phyloP scores from a whole-genome alignment of 2,888 invertebrate species.

The Linnaemya vulpina region DNA sequence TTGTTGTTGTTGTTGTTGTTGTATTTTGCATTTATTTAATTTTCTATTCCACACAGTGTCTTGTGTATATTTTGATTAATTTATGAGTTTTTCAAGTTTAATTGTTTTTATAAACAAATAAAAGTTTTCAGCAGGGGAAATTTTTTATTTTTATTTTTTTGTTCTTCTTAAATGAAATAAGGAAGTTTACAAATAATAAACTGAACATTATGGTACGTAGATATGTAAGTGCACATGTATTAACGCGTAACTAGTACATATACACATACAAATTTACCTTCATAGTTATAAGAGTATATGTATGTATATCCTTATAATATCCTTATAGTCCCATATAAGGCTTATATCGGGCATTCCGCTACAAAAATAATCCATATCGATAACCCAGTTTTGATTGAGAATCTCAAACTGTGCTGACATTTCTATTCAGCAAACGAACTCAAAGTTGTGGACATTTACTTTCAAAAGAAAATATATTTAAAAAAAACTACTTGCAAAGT shows the following conservation, averaged over 20 bases:
- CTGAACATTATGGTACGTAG: slow-evolving; percentile 9
- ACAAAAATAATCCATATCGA: too few relatives aligned
- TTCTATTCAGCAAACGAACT: too few relatives aligned
- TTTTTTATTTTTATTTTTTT: slow-evolving; percentile 44
- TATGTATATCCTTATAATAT: too few relatives aligned
- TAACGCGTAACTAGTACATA: neutral
- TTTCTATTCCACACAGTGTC: slow-evolving; percentile 53
- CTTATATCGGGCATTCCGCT: too few relatives aligned
- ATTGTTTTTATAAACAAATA: slow-evolving; percentile 70
- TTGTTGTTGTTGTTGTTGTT: slow-evolving; percentile 24
- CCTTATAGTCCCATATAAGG: too few relatives aligned
- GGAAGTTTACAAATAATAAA: slow-evolving; percentile 32
- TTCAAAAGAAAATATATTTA: too few relatives aligned
- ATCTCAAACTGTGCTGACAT: too few relatives aligned
- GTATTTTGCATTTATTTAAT: slow-evolving; percentile 3
- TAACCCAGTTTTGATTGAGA: too few relatives aligned
- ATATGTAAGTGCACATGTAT: neutral
- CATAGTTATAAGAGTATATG: too few relatives aligned
- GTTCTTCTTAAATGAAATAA: slow-evolving; percentile 5
- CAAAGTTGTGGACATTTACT: too few relatives aligned
- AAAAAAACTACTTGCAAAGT: too few relatives aligned
- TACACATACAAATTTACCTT: neutral
- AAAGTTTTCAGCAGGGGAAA: slow-evolving; percentile 23
- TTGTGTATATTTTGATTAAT: slow-evolving; percentile 70
- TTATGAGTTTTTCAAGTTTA: slow-evolving; percentile 71